These are phyloP conservation scores for Pygmarrhopalites habei DNA, from an alignment of 1,140 invertebrate genomes.

Conservation along the genomic window DNA sequence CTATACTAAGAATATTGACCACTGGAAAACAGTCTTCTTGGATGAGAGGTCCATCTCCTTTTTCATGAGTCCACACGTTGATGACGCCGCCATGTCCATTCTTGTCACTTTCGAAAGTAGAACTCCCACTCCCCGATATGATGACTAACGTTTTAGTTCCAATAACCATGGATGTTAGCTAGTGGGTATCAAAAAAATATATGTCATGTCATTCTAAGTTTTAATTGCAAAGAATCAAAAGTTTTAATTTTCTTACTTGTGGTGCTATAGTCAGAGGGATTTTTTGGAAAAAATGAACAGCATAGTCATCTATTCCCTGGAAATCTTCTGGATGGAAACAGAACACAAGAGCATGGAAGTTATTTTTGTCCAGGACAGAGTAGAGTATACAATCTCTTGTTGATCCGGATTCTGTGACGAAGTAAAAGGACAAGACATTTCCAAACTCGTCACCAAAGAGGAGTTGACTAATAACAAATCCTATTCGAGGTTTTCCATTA, in stretches of 20 bases:
- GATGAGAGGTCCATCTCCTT: neutral
- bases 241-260: neutral
- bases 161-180: constrained; percentile 6
- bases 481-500: neutral
- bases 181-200: neutral
- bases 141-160: constrained; percentile 7
- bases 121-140: neutral
- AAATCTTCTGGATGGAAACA: neutral
- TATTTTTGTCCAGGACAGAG: neutral
- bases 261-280: neutral
- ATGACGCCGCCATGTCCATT: neutral
- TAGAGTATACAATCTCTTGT: neutral
- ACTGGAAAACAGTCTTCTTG: constrained; percentile 19
- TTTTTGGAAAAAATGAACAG: neutral
- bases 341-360: neutral
- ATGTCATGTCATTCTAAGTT: too few relatives aligned
- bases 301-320: neutral
- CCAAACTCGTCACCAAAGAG: constrained; percentile 3
- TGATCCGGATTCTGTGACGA: neutral
- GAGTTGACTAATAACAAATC: neutral
- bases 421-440: neutral
- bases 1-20: constrained; percentile 5
- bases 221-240: neutral
- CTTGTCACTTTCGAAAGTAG: neutral
- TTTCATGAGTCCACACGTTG: constrained; percentile 1